These are phyloP conservation scores for Heterodera filipjevi DNA, from an alignment of 2,888 invertebrate genomes.

Conservation along the genomic window DNA sequence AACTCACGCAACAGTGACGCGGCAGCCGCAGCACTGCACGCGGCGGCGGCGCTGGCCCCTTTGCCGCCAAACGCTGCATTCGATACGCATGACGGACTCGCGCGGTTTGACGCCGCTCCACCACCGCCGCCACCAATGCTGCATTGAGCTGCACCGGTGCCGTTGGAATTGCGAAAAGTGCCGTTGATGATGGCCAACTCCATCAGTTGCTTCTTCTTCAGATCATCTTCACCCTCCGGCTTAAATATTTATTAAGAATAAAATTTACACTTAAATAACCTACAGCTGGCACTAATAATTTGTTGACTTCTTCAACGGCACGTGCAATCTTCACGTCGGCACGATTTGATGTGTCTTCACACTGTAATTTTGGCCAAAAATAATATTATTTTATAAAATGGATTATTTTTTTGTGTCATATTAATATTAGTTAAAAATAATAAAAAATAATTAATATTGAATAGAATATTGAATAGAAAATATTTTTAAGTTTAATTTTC, in stretches of 20 bases:
- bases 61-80: not conserved
- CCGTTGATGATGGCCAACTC: constrained; percentile 98
- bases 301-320: constrained; percentile 96
- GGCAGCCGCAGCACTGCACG: not conserved
- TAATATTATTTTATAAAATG: too few species aligned
- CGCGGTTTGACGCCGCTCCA: not conserved
- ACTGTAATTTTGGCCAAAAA: constrained; percentile 66
- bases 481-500: too few species aligned
- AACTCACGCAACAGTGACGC: not conserved
- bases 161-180: constrained; percentile 74
- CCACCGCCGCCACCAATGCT: too few species aligned
- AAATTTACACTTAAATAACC: constrained; percentile 49
- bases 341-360: constrained; percentile 96
- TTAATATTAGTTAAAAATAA: too few species aligned
- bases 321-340: constrained; percentile 90
- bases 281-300: constrained; percentile 89
- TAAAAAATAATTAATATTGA: too few species aligned
- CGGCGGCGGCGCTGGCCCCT: not conserved
- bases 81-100: not conserved
- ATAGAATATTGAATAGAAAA: too few species aligned
- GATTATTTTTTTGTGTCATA: too few species aligned
- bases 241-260: not conserved
- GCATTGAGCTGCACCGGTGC: constrained; percentile 13
- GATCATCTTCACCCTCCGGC: constrained; percentile 93
- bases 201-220: constrained; percentile 99